Conservation (phyloP, 1,140 invertebrate genomes). For the Temnothorax longispinosus region DNA sequence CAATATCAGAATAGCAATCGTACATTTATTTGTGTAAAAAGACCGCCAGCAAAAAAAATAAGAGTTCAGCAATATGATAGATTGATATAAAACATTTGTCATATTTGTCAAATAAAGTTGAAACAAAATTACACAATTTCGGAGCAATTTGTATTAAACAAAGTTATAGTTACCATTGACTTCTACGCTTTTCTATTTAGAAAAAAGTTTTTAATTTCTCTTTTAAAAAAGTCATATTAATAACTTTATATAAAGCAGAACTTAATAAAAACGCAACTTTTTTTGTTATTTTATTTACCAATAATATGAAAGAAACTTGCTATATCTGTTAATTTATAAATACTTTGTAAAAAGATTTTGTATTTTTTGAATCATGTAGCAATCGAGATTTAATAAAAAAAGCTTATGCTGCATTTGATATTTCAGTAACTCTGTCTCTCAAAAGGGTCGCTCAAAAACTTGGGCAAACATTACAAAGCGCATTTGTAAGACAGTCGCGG, state of each 20-base stretch:
- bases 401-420: neutral
- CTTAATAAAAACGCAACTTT: neutral
- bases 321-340: neutral
- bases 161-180: neutral
- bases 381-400: neutral
- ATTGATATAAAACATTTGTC: neutral
- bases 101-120: neutral
- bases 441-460: neutral
- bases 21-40: neutral
- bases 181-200: neutral
- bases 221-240: neutral
- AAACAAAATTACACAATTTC: constrained; percentile 9
- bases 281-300: neutral
- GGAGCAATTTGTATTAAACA: neutral
- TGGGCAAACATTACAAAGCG: neutral
- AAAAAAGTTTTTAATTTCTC: neutral
- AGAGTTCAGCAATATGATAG: neutral
- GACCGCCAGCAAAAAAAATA: neutral
- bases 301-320: neutral
- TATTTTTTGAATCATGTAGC: neutral
- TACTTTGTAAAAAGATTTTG: neutral
- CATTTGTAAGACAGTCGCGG: neutral
- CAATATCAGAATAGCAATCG: neutral
- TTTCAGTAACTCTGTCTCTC: neutral
- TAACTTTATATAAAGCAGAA: neutral